Evolutionary conservation across 2,797 vertebrate species (phyloP), one percentile per base, ranked within the genome.

Genomic region (Threskiornis aethiopicus): DNA sequence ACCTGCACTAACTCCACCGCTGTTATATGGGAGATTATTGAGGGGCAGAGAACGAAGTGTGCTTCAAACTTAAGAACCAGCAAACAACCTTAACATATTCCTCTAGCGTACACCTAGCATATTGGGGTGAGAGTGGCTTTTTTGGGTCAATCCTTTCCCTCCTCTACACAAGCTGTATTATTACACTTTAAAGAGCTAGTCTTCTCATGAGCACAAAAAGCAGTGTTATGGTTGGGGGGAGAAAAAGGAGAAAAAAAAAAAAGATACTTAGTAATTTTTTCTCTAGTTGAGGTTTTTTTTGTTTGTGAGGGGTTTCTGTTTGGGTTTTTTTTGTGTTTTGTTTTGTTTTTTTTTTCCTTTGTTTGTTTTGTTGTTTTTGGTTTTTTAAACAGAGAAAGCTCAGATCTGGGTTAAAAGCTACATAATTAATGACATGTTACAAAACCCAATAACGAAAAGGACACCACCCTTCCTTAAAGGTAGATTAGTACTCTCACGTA

Each of bases 321-420:
- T 18, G 4, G 21, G 31, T 1, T 5, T 28, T 39, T 39, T n/a
- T 33, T 8, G 17, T 15, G 37, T n/a, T 35, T 58, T 21, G 13
- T 15, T 26, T 39, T 24, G 9, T 8, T 33, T 22, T 18, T 52
- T 39, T 39, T 39, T 39, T 39, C 37, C 37, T 24, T 22, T 15
- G 2, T 29, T 22, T 21, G 5, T 58, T 69, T 47, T 10, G 16
- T 52, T 14, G 28, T 62, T 22, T 33, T 18, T 37, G 42, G 16
- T 28, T 31, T 4, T 58, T 82, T 18, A 35, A 47, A 46, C 16
- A 62, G 6, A 76, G 22, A 90, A 87, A 80, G 33, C 62, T 59
- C 31, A 46, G 18, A 87, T 73, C 28, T 72, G 29, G n/a, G 44
- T 72, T 72, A 80, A 95, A 93, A 83, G 31, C 61, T 66, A 75